Evolutionary conservation across 1,140 invertebrate genomes (phyloP).

Genomic region (Marisa cornuarietis): DNA sequence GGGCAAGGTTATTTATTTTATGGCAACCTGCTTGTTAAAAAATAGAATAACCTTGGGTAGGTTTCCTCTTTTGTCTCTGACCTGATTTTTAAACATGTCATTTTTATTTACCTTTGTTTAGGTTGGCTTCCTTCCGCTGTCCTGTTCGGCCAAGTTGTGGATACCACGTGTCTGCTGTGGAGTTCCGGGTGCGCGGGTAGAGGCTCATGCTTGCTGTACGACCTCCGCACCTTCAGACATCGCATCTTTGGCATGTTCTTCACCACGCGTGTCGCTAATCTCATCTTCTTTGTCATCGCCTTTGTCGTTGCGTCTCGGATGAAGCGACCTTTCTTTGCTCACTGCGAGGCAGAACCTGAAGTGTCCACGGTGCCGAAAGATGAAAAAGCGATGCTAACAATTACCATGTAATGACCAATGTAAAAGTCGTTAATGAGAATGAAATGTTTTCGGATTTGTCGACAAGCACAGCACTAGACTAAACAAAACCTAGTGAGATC

Average conservation of each 20-base stretch:
- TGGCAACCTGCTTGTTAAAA: not conserved
- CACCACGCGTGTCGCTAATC: not conserved
- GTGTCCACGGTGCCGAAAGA: not conserved
- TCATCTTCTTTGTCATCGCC: not conserved
- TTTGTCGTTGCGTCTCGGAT: not conserved
- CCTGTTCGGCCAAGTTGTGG: conserved; percentile 38
- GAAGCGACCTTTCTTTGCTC: not conserved
- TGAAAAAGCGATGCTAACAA: not conserved
- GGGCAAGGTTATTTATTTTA: not conserved
- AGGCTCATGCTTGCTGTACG: conserved; percentile 2
- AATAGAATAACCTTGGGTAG: no score
- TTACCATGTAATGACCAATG: not conserved
- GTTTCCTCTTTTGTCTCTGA: no score
- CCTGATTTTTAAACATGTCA: not conserved
- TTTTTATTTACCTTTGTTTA: conserved; percentile 10
- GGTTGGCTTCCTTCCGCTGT: conserved; percentile 49
- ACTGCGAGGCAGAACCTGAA: not conserved
- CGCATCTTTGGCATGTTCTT: not conserved
- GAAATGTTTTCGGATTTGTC: no score
- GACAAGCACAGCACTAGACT: no score
- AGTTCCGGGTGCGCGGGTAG: conserved; percentile 5
- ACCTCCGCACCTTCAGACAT: not conserved
- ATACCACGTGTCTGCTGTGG: conserved; percentile 36
- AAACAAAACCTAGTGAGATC: no score
- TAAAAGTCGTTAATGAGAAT: no score